phyloP scores from a whole-genome alignment of 1,140 invertebrate species.

The Thaumetopoea pityocampa region DNA sequence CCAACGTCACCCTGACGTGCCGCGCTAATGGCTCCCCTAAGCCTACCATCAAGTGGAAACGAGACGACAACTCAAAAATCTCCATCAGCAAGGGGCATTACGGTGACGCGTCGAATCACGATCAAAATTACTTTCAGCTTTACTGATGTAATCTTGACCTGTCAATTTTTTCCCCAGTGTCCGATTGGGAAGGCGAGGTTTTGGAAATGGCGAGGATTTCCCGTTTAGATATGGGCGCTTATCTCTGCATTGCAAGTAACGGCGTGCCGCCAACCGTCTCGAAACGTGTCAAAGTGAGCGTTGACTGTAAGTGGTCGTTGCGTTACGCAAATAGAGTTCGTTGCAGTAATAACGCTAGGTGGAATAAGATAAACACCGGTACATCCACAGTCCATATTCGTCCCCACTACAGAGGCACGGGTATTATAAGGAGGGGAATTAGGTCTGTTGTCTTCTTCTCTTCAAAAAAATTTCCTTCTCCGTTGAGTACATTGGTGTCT shows the following conservation, averaged over 20 bases:
- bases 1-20: slow-evolving; percentile 91
- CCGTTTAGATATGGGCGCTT: slow-evolving; percentile 92
- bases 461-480: too few relatives aligned
- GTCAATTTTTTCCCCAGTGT: slow-evolving; percentile 76
- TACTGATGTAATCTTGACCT: slow-evolving; percentile 9
- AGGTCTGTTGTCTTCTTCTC: too few relatives aligned
- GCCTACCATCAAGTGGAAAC: slow-evolving; percentile 92
- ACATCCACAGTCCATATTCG: too few relatives aligned
- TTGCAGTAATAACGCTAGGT: too few relatives aligned
- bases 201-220: slow-evolving; percentile 91
- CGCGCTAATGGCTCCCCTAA: slow-evolving; percentile 92
- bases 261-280: slow-evolving; percentile 88
- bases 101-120: slow-evolving; percentile 75
- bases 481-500: too few relatives aligned
- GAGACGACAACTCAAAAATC: slow-evolving; percentile 90
- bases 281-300: slow-evolving; percentile 94
- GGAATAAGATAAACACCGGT: too few relatives aligned
- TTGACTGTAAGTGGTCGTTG: slow-evolving; percentile 95
- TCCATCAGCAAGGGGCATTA: slow-evolving; percentile 87
- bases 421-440: too few relatives aligned
- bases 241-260: slow-evolving; percentile 91
- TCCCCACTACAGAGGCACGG: too few relatives aligned
- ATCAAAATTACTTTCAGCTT: slow-evolving; percentile 22
- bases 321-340: too few relatives aligned
- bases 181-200: slow-evolving; percentile 89